Percentiles rank a stretch among this genome's conserved stretches.
phyloP scores from a whole-genome alignment of 1,140 invertebrate species.

The Cardiocondyla obscurior region DNA sequence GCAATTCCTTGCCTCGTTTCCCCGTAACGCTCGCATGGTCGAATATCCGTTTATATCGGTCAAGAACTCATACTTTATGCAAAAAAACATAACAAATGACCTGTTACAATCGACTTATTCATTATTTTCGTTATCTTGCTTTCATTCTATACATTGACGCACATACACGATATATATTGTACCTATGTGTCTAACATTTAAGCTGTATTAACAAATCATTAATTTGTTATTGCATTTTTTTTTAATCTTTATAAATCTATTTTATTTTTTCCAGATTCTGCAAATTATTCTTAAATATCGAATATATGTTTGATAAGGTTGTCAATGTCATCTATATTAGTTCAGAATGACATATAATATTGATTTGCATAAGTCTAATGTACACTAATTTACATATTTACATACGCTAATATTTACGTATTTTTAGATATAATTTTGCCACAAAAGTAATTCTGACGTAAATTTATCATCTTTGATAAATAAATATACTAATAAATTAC shows the following conservation, averaged over 20 bases:
- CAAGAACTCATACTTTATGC: slow-evolving; percentile 19
- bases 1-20: not conserved
- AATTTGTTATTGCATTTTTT: too few species aligned
- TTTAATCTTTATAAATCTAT: not conserved
- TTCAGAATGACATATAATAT: not conserved
- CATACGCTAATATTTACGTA: not conserved
- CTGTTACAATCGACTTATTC: slow-evolving; percentile 15
- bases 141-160: not conserved
- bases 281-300: not conserved
- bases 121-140: slow-evolving; percentile 3
- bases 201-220: too few species aligned
- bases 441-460: not conserved
- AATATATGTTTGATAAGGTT: not conserved
- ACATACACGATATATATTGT: slow-evolving; percentile 25
- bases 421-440: not conserved
- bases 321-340: not conserved
- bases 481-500: not conserved
- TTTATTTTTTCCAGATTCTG: not conserved
- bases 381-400: not conserved
- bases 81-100: not conserved
- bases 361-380: not conserved
- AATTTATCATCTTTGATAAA: not conserved
- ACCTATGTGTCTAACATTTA: not conserved
- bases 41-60: slow-evolving; percentile 6
- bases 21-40: not conserved